phyloP scores from a whole-genome alignment of 2,113 vertebrate species.

The Carassius carassius region DNA sequence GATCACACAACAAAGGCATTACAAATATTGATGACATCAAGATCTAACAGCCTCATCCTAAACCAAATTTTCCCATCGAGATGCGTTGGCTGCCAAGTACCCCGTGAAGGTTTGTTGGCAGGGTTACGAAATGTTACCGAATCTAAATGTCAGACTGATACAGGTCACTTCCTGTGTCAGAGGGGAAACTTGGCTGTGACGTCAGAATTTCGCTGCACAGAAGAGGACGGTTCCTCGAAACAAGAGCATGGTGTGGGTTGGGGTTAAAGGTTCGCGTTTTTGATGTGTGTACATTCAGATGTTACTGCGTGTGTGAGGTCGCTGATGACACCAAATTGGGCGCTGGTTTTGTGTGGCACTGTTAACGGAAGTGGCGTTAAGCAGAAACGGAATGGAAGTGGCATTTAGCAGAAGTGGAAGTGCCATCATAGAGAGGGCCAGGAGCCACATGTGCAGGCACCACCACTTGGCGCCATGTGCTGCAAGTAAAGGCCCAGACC shows the following conservation, averaged over 20 bases:
- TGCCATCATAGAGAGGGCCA: background rate
- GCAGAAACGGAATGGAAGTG: slow-evolving; percentile 36
- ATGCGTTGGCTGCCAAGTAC: background rate
- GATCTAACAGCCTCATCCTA: background rate
- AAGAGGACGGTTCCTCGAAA: slow-evolving; percentile 1
- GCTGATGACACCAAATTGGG: slow-evolving; percentile 19
- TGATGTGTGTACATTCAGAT: slow-evolving; percentile 21
- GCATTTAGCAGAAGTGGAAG: slow-evolving; percentile 23
- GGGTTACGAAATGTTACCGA: background rate
- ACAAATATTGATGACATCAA: background rate
- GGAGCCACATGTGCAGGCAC: background rate
- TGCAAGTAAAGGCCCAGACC: slow-evolving; percentile 7
- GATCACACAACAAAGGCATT: background rate
- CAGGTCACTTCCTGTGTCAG: background rate
- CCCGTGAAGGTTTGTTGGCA: background rate
- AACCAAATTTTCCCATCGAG: background rate
- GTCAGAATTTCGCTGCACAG: slow-evolving; percentile 10
- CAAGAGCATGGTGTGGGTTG: slow-evolving; percentile 28
- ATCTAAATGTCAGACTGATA: slow-evolving; percentile 6
- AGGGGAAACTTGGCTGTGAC: background rate
- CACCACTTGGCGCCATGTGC: background rate
- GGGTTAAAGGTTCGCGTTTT: slow-evolving; percentile 9
- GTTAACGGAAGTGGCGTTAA: slow-evolving; percentile 41
- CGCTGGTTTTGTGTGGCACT: background rate
- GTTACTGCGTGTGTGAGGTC: slow-evolving; percentile 14